Base-by-base conservation (phyloP, 2,797 vertebrate species). In the Botia almorhae region DNA sequence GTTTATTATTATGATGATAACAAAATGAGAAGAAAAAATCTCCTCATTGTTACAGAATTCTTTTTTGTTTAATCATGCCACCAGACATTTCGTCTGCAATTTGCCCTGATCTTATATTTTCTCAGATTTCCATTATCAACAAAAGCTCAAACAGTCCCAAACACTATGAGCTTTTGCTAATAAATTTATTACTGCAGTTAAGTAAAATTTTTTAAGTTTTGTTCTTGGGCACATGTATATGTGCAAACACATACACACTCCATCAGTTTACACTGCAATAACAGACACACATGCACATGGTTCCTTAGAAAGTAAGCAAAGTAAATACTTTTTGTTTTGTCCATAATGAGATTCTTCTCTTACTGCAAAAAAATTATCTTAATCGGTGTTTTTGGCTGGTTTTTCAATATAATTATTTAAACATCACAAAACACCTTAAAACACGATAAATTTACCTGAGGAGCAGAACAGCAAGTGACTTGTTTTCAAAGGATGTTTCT, bases 1-100 rank as follows among this genome's bases (percentile, higher is more conserved):
- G 93, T 94, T 94, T 94, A 92, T 93, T 93, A 94, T 93, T 90
- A 92, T 87, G 90, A 70, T 78, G 76, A 82, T 46, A 93, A 90
- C 92, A 70, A 90, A 87, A 90, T 87, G 88, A 91, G 89, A 89
- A 90, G 89, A 43, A 8, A 93, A 88, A 89, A 87, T 89, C 89
- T 69, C 63, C 21, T 74, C 82, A 60, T 69, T 86, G 78, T 88
- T 91, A 90, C 89, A 89, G 91, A 89, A 90, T 86, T 89, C 55
- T 56, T 56, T 21, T 91, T 85, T 85, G 88, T 81, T 74, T 75
- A 82, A 83, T 81, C 17, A 78, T 86, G 78, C 87, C 56, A 60
- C 39, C 82, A 76, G 71, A 55, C 83, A 69, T 76, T 48, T 64
- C 78, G 63, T 84, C 81, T 26, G 69, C 76, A 80, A 61, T n/a